Base-by-base conservation (phyloP, 2,113 vertebrate genomes). In the Amblyopsis rosae region DNA sequence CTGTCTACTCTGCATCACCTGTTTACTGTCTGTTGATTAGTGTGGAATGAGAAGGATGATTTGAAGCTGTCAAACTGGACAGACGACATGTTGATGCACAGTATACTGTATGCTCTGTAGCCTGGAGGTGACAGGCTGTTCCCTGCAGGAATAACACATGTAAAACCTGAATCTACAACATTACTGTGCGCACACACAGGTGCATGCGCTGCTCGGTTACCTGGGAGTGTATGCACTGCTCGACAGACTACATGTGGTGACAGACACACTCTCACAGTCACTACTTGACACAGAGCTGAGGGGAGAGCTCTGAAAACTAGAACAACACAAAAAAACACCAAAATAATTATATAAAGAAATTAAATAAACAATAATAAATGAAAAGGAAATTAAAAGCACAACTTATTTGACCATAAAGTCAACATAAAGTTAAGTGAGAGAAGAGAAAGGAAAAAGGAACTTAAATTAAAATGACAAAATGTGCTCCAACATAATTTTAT, bases 181-280 rank as follows among this genome's bases (percentile, higher is more conserved):
- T 12, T 48, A 7, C 41, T 12, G 47, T 33, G 68, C 51, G 58
- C 56, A 71, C 56, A 54, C 35, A 65, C 49, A 70, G 64, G 51
- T 64, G 49, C 15, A 59, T 62, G 68, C 76, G 47, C 12, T 41
- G 50, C 70, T 46, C n/a, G 53, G 69, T 95, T 96, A 96, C 95
- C 95, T 96, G 90, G 93, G 92, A 72, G 93, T 89, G 80, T 93
- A 95, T 72, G 92, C 83, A 92, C 95, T 95, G 92, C 95, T 96
- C 70, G 95, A 94, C 82, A 96, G 93, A 94, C 95, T 96, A 94
- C 94, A 96, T 83, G 95, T 94, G 88, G 95, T 96, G 92, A 96
- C 94, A 86, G 94, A 95, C 85, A 95, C 95, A 93, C 94, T 95
- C 75, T 95, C 95, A 93, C 92, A 94, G 92, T 96, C 95, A 94